phyloP scores from a whole-genome alignment of 2,888 invertebrate species.

The Phasia obesa region DNA sequence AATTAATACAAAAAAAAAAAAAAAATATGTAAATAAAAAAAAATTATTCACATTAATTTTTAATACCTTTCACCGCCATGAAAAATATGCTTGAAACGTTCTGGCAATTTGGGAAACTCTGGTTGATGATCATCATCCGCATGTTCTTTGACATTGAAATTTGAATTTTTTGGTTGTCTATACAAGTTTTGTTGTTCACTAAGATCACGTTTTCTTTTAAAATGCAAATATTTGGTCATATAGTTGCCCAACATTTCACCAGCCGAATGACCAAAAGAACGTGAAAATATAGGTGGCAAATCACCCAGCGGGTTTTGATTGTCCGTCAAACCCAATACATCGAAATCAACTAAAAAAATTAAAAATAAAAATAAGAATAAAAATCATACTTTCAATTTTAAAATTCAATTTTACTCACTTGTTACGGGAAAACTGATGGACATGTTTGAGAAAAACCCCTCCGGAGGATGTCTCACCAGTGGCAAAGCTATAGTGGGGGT shows the following conservation, averaged over 20 bases:
- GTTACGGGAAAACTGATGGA: constrained; percentile 92
- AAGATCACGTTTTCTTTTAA: constrained; percentile 83
- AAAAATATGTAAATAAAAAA: too few relatives aligned
- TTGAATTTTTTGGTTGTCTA: constrained; percentile 26
- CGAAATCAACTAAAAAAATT: constrained; percentile 88
- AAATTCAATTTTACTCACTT: constrained; percentile 85
- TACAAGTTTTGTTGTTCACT: constrained; percentile 77
- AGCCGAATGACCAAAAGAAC: constrained; percentile 90
- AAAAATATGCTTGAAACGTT: constrained; percentile 84
- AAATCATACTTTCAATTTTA: constrained; percentile 1
- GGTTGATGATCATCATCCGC: constrained; percentile 71
- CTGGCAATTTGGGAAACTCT: constrained; percentile 80
- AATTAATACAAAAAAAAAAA: too few relatives aligned
- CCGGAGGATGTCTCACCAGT: constrained; percentile 92
- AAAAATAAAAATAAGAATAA: constrained; percentile 22
- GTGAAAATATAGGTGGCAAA: constrained; percentile 88
- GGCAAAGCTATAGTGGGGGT: constrained; percentile 92
- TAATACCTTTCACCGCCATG: constrained; percentile 89
- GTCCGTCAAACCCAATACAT: constrained; percentile 92
- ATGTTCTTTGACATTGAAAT: constrained; percentile 72
- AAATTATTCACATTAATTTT: constrained; percentile 5
- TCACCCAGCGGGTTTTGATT: constrained; percentile 94
- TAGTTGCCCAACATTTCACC: constrained; percentile 87
- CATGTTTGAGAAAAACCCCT: constrained; percentile 92
- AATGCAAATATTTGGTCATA: constrained; percentile 87